Evolutionary conservation across 2,113 vertebrate genomes (phyloP), one percentile per base, ranked within the genome.

Genomic region (Pelvicachromis taeniatus): DNA sequence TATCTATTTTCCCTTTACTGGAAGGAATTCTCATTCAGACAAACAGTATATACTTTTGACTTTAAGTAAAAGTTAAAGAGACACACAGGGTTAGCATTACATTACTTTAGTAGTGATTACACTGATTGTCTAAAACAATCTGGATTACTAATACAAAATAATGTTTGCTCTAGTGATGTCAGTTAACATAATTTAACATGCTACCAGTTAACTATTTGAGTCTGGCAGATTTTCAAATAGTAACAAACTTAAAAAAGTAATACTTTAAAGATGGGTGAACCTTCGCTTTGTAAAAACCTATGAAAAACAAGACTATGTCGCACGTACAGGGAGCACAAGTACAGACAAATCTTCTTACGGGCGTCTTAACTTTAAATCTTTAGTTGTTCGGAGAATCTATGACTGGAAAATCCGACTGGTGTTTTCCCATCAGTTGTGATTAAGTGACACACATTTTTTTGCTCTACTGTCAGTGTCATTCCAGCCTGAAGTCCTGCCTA

Each of bases 401-500:
- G 7, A 61, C 26, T 21, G 16, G 35, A 52, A 8, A 12, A 13
- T 50, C 21, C 26, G 70, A 29, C 55, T n/a, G 45, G 83, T 77
- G 50, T 50, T n/a, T 77, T 87, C 53, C 55, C 81, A 55, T 88
- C 68, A 70, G 56, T 48, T 61, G 59, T 17, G 8, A 78, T 52
- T 56, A 73, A 78, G 86, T 91, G 29, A 19, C 82, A 91, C 10
- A 86, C 77, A 29, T 85, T 50, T n/a, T 50, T 75, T 75, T 31
- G 68, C 68, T 7, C 23, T 31, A 19, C 6, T 52, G 45, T 75
- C 45, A 75, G 10, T 52, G 73, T 86, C 85, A 81, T 59, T 87
- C n/a, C 31, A 75, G 53, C 29, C 77, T 19, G 11, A 75, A 75
- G 50, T 55, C 70, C n/a, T n/a, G n/a, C n/a, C n/a, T n/a, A n/a